Conservation (phyloP, 2,888 invertebrate species). For the Polydesmus complanatus region DNA sequence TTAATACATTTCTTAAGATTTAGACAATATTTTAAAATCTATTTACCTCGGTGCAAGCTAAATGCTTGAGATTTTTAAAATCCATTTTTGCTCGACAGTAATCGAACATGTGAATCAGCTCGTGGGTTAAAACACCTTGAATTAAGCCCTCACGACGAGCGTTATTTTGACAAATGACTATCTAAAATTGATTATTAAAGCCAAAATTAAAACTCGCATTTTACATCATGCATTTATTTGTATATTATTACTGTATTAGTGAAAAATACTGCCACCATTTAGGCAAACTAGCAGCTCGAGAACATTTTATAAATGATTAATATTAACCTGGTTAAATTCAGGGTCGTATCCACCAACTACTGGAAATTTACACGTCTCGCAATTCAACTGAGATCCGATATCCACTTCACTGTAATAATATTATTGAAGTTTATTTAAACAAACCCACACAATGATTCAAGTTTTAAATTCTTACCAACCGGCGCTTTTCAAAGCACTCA, state of each 20-base stretch:
- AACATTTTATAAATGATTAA: too few relatives aligned
- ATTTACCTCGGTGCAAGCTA: conserved; percentile 73
- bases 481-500: conserved; percentile 63
- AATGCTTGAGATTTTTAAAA: conserved; percentile 74
- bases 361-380: conserved; percentile 69
- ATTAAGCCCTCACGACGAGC: conserved; percentile 52
- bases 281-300: too few relatives aligned
- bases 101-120: conserved; percentile 94
- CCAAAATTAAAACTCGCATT: conserved; percentile 35
- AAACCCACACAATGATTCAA: not conserved
- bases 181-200: conserved; percentile 38
- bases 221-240: too few relatives aligned
- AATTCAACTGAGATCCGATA: conserved; percentile 72
- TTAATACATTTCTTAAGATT: too few relatives aligned
- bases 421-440: conserved; percentile 13
- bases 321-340: conserved; percentile 62
- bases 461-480: conserved; percentile 48
- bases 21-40: conserved; percentile 2
- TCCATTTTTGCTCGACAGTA: conserved; percentile 76
- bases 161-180: conserved; percentile 82
- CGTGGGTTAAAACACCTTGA: conserved; percentile 72
- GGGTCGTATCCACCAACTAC: conserved; percentile 89
- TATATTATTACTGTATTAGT: too few relatives aligned
- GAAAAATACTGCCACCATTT: too few relatives aligned
- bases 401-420: conserved; percentile 55